Percentiles rank a stretch among this genome's conserved stretches.
phyloP scores from a whole-genome alignment of 2,113 vertebrate species.

The Tonatia bakeri region DNA sequence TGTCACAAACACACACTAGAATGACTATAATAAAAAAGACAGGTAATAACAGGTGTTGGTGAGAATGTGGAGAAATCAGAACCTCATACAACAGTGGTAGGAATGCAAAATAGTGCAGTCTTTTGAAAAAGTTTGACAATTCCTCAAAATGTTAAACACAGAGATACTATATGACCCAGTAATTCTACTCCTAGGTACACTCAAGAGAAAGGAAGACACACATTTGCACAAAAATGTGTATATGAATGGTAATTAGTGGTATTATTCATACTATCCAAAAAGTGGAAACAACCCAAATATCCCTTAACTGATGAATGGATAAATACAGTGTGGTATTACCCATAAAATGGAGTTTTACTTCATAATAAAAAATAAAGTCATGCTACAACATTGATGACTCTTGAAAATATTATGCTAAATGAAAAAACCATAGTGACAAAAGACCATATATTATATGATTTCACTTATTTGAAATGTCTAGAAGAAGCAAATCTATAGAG shows the following conservation, averaged over 20 bases:
- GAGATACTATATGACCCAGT: background rate
- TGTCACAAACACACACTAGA: background rate
- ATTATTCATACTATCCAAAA: background rate
- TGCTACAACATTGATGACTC: background rate
- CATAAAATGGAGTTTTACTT: background rate
- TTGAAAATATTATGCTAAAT: background rate
- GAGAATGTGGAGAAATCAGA: background rate
- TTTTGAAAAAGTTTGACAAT: background rate
- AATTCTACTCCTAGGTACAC: background rate
- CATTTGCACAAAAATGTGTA: background rate
- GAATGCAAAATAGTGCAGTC: background rate
- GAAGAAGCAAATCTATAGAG: background rate
- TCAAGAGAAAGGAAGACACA: constrained; percentile 15
- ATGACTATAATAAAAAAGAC: background rate
- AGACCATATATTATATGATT: background rate
- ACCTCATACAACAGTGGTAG: background rate
- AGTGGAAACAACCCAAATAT: background rate
- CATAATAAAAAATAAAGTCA: background rate
- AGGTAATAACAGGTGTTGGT: background rate
- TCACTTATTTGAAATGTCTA: background rate
- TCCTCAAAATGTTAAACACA: background rate
- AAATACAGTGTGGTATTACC: background rate
- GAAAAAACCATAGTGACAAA: background rate
- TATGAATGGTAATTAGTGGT: background rate
- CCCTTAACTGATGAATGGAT: background rate